These are phyloP conservation scores for Euura lappo DNA, from an alignment of 1,140 invertebrate genomes.

Conservation along the genomic window DNA sequence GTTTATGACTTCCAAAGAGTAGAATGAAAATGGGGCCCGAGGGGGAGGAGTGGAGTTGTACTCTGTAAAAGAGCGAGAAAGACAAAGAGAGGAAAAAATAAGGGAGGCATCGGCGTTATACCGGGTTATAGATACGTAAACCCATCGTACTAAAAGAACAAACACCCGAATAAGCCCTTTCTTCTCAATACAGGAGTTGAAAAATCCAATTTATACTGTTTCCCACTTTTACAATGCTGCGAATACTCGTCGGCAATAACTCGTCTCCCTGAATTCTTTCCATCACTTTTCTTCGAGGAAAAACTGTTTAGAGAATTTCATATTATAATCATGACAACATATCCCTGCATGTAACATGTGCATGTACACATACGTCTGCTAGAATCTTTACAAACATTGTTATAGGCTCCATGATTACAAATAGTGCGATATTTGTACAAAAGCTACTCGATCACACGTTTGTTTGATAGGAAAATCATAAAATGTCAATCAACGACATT, in stretches of 20 bases:
- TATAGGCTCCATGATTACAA: neutral
- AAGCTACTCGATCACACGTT: no score
- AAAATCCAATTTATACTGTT: slow-evolving; percentile 17
- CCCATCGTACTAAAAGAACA: slow-evolving; percentile 33
- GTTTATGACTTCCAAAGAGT: slow-evolving; percentile 37
- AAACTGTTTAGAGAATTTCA: no score
- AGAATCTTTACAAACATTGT: neutral
- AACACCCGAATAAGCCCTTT: slow-evolving; percentile 23
- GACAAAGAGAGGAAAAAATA: neutral
- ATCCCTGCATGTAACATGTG: neutral
- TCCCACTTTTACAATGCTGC: neutral
- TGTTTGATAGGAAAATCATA: no score
- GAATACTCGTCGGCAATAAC: no score
- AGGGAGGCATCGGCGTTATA: neutral
- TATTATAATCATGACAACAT: no score
- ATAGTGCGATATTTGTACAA: no score
- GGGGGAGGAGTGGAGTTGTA: neutral
- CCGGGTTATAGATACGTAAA: slow-evolving; percentile 11
- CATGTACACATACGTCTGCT: neutral
- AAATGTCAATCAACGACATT: no score
- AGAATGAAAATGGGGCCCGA: neutral
- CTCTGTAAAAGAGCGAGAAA: no score
- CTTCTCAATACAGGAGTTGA: neutral
- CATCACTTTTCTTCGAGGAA: no score
- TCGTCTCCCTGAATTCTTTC: no score